Base-by-base conservation (phyloP, 1,140 invertebrate species). In the Bombus impatiens region DNA sequence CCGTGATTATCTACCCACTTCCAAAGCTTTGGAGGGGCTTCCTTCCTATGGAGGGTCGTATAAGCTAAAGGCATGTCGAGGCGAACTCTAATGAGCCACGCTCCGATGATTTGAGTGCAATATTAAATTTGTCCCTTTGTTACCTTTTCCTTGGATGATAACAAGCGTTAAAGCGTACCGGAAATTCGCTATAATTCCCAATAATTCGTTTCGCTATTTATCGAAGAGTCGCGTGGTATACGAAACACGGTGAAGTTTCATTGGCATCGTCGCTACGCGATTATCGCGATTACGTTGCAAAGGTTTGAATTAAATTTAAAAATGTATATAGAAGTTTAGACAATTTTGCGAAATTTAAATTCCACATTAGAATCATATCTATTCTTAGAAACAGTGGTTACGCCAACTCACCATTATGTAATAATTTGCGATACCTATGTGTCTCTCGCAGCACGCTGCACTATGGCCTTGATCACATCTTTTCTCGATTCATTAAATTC, bases 41-140 rank as follows among this genome's bases (percentile, higher is more conserved):
- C 82, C 68, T 89, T 90, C 82, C 44, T 83, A 75, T 67, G 80
- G 32, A 44, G 75, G 83, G 82, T 35, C 42, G 77, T 57, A 79
- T 62, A 67, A 65, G 37, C 68, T 82, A 44, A 71, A 47, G 79
- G 84, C 72, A 89, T 28, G 32, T 80, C 57, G 84, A 32, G 15
- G 42, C 82, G 59, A 80, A 80, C 88, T 89, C 78, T 72, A 86
- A 75, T 75, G 84, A 82, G 44, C 35, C 65, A 83, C 65, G 59
- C 71, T 80, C 78, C 47, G 40, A 53, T 79, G 77, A 80, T 80
- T 80, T 35, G 37, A 72, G 67, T 67, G 22, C 71, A 53, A 80
- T 74, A 67, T 47, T 67, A 81, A 75, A 81, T 81, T 74, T 40
- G 42, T 28, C 40, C 47, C 35, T 74, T 84, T 71, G 42, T 76